These are phyloP conservation scores for Cheiracanthium punctorium DNA, from an alignment of 2,888 invertebrate genomes.

Conservation along the genomic window DNA sequence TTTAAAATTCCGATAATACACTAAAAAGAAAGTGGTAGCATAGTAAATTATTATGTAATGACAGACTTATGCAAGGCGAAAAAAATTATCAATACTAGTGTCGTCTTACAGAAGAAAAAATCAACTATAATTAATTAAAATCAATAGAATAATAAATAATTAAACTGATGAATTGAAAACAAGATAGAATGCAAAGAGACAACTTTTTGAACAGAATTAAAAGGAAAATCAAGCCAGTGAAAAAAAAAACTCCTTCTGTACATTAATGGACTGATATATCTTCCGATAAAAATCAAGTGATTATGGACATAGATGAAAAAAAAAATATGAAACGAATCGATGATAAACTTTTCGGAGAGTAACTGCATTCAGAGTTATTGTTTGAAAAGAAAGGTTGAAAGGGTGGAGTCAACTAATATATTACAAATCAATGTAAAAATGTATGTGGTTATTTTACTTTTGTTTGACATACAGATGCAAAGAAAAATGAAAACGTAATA, in stretches of 20 bases:
- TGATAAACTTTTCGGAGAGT: not conserved
- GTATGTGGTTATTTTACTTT: not conserved
- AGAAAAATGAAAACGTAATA: not conserved
- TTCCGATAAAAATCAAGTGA: not conserved
- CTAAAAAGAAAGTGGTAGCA: too few species aligned
- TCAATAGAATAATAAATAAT: too few species aligned
- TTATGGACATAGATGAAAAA: not conserved
- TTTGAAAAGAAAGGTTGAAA: not conserved
- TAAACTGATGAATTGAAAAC: too few species aligned
- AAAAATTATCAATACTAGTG: too few species aligned
- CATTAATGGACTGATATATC: not conserved
- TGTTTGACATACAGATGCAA: not conserved
- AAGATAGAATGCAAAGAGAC: too few species aligned
- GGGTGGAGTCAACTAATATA: slow-evolving; percentile 3
- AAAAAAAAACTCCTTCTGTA: not conserved
- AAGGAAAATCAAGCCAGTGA: too few species aligned
- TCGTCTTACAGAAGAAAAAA: too few species aligned
- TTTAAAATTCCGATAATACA: too few species aligned
- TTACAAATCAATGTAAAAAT: slow-evolving; percentile 8
- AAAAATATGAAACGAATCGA: not conserved
- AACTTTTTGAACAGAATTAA: too few species aligned
- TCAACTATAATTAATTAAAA: too few species aligned
- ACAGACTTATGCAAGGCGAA: too few species aligned
- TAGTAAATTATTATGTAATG: too few species aligned
- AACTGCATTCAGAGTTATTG: not conserved